phyloP scores from a whole-genome alignment of 2,113 vertebrate genomes.

The Ciconia stormi region DNA sequence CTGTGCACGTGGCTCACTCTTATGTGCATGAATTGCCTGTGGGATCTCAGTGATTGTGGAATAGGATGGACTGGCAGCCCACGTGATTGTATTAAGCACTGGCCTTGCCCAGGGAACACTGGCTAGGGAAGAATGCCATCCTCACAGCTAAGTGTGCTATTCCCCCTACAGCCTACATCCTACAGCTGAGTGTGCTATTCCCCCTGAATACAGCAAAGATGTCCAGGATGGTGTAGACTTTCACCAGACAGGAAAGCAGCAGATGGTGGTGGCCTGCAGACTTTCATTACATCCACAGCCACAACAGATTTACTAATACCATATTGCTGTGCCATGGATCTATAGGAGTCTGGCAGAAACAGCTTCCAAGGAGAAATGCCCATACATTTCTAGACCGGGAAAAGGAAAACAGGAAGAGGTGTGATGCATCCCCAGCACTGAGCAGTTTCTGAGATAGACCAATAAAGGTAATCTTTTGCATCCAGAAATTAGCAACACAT shows the following conservation, averaged over 20 bases:
- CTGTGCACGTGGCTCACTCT: neutral
- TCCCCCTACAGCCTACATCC: neutral
- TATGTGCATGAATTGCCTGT: neutral
- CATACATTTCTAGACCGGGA: neutral
- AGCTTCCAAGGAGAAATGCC: neutral
- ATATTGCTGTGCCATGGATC: neutral
- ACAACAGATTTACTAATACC: neutral
- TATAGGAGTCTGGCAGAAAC: neutral
- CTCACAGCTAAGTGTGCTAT: neutral
- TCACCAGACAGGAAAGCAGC: neutral
- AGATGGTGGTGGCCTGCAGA: neutral
- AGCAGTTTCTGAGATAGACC: neutral
- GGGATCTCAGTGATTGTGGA: neutral
- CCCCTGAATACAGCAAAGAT: neutral
- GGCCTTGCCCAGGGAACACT: neutral
- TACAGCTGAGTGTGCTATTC: neutral
- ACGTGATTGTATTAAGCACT: fast-evolving
- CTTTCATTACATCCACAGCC: neutral
- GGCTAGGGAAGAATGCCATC: neutral
- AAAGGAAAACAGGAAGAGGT: neutral
- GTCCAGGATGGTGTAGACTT: neutral
- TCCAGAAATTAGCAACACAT: neutral
- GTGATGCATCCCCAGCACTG: neutral
- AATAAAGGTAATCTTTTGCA: neutral
- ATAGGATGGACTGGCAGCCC: neutral